Evolutionary conservation across 2,113 vertebrate genomes (phyloP), one percentile per base, ranked within the genome.

Genomic region (Antechinus flavipes): DNA sequence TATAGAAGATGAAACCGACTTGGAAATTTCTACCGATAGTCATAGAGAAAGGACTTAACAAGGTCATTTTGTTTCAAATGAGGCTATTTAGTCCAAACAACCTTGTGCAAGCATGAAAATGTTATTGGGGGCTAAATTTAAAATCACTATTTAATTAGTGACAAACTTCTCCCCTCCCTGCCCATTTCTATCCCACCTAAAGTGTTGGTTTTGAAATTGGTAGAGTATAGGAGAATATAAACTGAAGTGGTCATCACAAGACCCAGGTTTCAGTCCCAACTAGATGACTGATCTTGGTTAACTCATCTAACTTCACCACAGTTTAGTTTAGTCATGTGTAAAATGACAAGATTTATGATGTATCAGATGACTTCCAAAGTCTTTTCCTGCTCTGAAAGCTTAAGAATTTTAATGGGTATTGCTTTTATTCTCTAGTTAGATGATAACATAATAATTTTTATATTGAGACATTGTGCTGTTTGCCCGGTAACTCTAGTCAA

Each of bases 11-110:
- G 93, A 96, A 96, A 95, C 46, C 55, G 68, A 95, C 76, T 92
- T 95, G 92, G 93, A 97, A 96, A 97, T 95, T 95, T 96, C 92
- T 96, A 95, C 94, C 23, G 49, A 95, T 42, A 96, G 93, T 55
- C 27, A 94, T 53, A 92, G 52, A 96, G 54, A 93, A 94, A 97
- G 94, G 93, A 93, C 46, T 95, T 94, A 53, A 90, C 58, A 97
- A 96, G 90, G 84, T 96, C 94, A 96, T 12, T n/a, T 49, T 89
- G 52, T 90, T 49, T 91, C 7, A 89, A 50, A 46, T 54, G 49
- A 96, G 92, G 54, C 14, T 30, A 94, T 25, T 93, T 0, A n/a
- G 7, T 89, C 91, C 90, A 61, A 91, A 19, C 90, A 93, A 95
- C 92, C 91, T 50, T 89, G 91, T 94, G 89, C 61, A n/a, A 96